Conservation (phyloP, 2,113 vertebrate genomes). For the Brevimyrus niger region DNA sequence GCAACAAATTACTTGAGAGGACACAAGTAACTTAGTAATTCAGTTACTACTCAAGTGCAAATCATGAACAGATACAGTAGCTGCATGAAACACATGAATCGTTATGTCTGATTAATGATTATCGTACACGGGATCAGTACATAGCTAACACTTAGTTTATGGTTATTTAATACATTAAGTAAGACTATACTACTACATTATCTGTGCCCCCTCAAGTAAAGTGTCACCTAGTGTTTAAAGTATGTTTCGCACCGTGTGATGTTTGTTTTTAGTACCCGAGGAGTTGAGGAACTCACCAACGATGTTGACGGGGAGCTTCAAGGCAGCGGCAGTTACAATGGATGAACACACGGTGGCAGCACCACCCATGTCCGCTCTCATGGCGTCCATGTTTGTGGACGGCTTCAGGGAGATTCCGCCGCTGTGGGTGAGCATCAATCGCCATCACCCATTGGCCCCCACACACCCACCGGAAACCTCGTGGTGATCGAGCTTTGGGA, state of each 20-base stretch:
- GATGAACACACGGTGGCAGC: constrained; percentile 86
- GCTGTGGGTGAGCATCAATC: constrained; percentile 45
- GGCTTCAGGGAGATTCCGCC: constrained; percentile 97
- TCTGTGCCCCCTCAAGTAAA: background rate
- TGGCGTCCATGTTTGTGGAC: constrained; percentile 83
- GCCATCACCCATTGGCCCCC: background rate
- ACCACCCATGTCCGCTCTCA: constrained; percentile 97
- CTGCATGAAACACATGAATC: background rate
- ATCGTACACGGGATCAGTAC: background rate
- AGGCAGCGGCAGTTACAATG: constrained; percentile 79
- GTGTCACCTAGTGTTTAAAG: background rate
- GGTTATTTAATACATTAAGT: background rate
- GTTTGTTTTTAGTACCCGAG: background rate
- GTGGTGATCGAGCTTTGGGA: background rate
- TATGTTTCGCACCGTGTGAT: background rate
- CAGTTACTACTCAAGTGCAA: background rate
- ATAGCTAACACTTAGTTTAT: background rate
- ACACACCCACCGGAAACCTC: background rate
- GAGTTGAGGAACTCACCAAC: constrained; percentile 62
- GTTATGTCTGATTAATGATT: background rate
- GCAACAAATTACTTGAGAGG: background rate
- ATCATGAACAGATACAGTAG: background rate
- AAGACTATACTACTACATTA: background rate
- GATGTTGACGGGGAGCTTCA: constrained; percentile 81
- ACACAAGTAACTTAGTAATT: background rate